Conservation (phyloP, 1,140 invertebrate genomes). For the Psix sp. region DNA sequence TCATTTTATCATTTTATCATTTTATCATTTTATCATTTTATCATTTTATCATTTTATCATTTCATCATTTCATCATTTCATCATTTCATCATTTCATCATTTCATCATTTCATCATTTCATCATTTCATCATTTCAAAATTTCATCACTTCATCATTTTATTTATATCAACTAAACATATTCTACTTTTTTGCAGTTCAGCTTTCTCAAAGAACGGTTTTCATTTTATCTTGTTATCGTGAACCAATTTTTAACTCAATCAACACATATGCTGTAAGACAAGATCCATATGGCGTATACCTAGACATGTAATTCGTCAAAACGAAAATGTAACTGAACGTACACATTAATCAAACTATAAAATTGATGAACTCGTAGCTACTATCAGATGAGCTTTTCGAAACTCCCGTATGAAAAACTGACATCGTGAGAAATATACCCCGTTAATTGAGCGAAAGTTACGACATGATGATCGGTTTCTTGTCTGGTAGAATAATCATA, state of each 20-base stretch:
- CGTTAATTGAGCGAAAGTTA: constrained; percentile 39
- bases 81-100: too few species aligned
- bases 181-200: constrained; percentile 7
- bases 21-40: too few species aligned
- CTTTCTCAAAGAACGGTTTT: constrained; percentile 25
- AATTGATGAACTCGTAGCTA: constrained; percentile 49
- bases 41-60: too few species aligned
- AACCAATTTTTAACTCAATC: constrained; percentile 39
- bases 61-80: too few species aligned
- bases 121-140: too few species aligned
- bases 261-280: constrained; percentile 39
- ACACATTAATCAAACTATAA: constrained; percentile 54
- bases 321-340: constrained; percentile 30
- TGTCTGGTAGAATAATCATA: too few species aligned
- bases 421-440: constrained; percentile 40
- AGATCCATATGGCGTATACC: constrained; percentile 43
- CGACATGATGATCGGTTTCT: constrained; percentile 20
- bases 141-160: too few species aligned
- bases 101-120: too few species aligned
- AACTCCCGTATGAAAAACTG: constrained; percentile 50
- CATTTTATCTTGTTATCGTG: constrained; percentile 35
- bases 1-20: too few species aligned
- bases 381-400: constrained; percentile 43
- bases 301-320: constrained; percentile 47
- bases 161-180: too few species aligned